Percentiles rank a stretch among this genome's conserved stretches.
These are phyloP conservation scores for Drosophila algonquin DNA, from an alignment of 2,888 invertebrate genomes.

Conservation along the genomic window DNA sequence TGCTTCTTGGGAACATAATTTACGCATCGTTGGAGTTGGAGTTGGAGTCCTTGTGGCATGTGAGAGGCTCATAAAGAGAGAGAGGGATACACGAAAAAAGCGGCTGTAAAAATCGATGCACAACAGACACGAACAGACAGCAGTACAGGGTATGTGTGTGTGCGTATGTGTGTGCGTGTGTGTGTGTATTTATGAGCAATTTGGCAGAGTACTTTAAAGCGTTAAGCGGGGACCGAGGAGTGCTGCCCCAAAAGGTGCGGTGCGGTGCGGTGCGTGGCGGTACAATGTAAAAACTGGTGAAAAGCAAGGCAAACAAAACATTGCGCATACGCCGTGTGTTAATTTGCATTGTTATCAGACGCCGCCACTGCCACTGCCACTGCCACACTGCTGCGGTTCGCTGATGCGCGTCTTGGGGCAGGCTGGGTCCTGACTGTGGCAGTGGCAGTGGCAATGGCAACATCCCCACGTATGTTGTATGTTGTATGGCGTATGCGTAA, in stretches of 20 bases:
- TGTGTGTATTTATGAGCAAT: conserved; percentile 71
- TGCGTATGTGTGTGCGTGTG: neutral
- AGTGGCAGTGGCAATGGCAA: conserved; percentile 34
- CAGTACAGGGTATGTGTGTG: conserved; percentile 7
- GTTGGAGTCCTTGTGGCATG: conserved; percentile 57
- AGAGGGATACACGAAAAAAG: conserved; percentile 6
- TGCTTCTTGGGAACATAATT: conserved; percentile 42
- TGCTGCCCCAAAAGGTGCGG: conserved; percentile 64
- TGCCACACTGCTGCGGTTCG: conserved; percentile 43
- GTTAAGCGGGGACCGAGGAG: conserved; percentile 47
- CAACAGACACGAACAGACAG: conserved; percentile 34
- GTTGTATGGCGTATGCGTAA: conserved; percentile 60
- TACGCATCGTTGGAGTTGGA: conserved; percentile 49
- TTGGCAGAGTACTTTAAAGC: conserved; percentile 74
- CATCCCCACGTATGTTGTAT: neutral
- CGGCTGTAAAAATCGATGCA: conserved; percentile 71
- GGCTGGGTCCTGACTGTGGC: conserved; percentile 7
- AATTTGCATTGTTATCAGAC: conserved; percentile 74
- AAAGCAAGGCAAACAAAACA: conserved; percentile 56
- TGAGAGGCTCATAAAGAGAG: conserved; percentile 61
- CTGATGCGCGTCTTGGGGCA: conserved; percentile 65
- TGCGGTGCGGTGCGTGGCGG: conserved; percentile 68
- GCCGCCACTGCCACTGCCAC: conserved; percentile 39
- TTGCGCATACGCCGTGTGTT: conserved; percentile 63
- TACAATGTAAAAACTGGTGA: conserved; percentile 30